Evolutionary conservation across 2,888 invertebrate species (phyloP), one percentile per base, ranked within the genome.

Genomic region (Apodemia duryi): DNA sequence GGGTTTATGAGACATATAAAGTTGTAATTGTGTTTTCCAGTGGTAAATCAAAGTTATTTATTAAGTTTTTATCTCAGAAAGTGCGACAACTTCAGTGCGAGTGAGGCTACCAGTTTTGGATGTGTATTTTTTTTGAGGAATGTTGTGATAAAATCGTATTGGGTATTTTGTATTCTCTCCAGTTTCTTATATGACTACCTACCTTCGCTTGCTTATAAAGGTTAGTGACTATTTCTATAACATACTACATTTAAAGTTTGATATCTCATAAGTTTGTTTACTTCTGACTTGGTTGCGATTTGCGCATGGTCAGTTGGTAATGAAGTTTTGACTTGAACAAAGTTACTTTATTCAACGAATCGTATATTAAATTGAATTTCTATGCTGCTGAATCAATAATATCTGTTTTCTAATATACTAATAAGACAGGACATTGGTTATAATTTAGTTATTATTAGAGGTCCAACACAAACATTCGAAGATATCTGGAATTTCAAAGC

Each of bases 121-220:
- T 81, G 81, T 81, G 87, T 84, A 85, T 83, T 84, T 84, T 84
- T 79, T 73, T 71, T 73, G 78, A 83, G 87, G 89, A 89, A 90
- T 90, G 90, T 86, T 87, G 88, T 89, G 89, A 75, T 77, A 76
- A 78, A 85, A 84, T 90, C 81, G 76, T 80, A 87, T 83, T 87
- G 87, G 83, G 86, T 87, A 83, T 80, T 86, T 83, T 79, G 77
- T 82, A 75, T 79, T 78, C 73, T 73, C 74, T 80, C 78, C 81
- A 77, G 64, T 66, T 82, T 78, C 77, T 75, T 78, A 76, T 81
- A 78, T 76, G 72, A 77, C 78, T 74, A 77, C 70, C 77, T 75
- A 77, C 70, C 77, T 75, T 72, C 77, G 73, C 80, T 74, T 71
- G 71, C 73, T 71, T 73, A 70, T 74, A 70, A 88, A 90, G 88